Conservation (phyloP, 2,113 vertebrate species). For the Tachysurus vachellii region DNA sequence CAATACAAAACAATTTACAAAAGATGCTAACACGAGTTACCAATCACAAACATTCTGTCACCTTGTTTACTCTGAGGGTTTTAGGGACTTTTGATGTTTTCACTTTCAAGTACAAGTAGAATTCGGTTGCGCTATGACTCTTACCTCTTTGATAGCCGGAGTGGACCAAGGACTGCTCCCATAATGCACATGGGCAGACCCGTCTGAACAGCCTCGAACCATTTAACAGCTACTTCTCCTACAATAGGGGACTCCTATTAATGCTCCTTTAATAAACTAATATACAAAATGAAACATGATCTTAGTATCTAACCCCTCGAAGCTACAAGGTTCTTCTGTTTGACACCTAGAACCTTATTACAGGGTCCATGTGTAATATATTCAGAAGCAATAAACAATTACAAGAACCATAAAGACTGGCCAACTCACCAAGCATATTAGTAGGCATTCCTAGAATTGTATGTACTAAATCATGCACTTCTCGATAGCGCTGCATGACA, state of each 20-base stretch:
- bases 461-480: conserved; percentile 92
- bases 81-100: not conserved
- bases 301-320: too few species aligned
- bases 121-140: not conserved
- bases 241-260: conserved; percentile 6
- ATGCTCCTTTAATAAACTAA: not conserved
- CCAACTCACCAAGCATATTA: conserved; percentile 88
- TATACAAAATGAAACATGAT: not conserved
- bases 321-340: not conserved
- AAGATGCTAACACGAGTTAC: too few species aligned
- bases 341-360: not conserved
- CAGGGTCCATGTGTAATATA: not conserved
- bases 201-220: conserved; percentile 92
- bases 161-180: conserved; percentile 84
- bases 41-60: not conserved
- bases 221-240: conserved; percentile 95
- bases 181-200: conserved; percentile 94
- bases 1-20: too few species aligned
- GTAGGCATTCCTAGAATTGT: conserved; percentile 94
- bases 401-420: not conserved
- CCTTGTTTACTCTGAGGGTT: not conserved
- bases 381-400: not conserved
- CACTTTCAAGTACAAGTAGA: not conserved
- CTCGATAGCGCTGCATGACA: conserved; percentile 91
- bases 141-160: conserved; percentile 82